Evolutionary conservation across 2,797 vertebrate species (phyloP), one percentile per base, ranked within the genome.

Genomic region (Labroides dimidiatus): DNA sequence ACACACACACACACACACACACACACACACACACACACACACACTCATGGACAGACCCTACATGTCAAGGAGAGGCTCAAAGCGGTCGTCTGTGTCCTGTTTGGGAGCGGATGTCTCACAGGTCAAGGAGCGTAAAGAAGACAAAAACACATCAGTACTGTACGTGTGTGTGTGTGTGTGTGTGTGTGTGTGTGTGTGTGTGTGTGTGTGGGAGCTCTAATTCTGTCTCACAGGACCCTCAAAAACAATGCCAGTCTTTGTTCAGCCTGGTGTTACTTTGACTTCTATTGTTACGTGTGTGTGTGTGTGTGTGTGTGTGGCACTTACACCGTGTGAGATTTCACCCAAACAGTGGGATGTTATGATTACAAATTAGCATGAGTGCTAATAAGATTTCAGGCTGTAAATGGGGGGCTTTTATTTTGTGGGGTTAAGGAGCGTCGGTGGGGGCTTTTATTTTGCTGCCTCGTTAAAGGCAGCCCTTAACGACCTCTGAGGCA

Each of bases 211-310:
- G 83, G 89, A 88, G 78, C 78, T 72, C 52, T 66, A 81, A 75
- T 63, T 82, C 47, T 50, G 64, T 74, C 80, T 80, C 78, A 86
- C 65, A 73, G 45, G 30, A 2, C 10, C 17, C 30, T 43, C 43
- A 27, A 27, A 27, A 84, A 92, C 91, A 93, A 89, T 86, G 75
- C 27, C 44, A 30, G 43, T 49, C 85, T 91, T 90, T 92, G 85
- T 92, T 87, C 33, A 56, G 77, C 81, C 75, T 64, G 64, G 49
- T 55, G n/a, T 43, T 37, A 42, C 37, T 39, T 60, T 58, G 67
- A 67, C 67, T 64, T 65, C 70, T 73, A 50, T 73, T 80, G 80
- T 84, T 81, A 56, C 58, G 52, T 78, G 9, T 21, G 58, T 20
- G 49, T 33, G 43, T 63, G 56, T 41, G 50, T 69, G 44, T 69